These are phyloP conservation scores for Hyperoplus lanceolatus DNA, from an alignment of 2,797 vertebrate species.

Conservation along the genomic window DNA sequence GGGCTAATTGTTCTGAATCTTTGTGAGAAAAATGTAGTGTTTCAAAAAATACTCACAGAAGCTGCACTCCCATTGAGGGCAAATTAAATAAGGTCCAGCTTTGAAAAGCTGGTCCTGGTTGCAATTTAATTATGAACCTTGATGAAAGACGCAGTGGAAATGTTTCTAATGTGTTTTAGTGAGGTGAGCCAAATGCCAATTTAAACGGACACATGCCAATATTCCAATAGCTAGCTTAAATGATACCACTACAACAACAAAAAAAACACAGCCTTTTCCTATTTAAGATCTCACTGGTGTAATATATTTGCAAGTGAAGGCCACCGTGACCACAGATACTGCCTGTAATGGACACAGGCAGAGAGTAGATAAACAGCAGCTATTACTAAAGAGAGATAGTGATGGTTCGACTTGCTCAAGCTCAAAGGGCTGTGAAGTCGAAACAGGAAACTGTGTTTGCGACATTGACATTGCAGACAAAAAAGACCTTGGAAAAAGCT, in stretches of 20 bases:
- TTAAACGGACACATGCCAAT: slow-evolving; percentile 18
- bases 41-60: slow-evolving; percentile 28
- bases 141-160: slow-evolving; percentile 14
- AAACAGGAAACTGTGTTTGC: background rate
- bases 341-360: background rate
- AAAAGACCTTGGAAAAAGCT: background rate
- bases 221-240: slow-evolving; percentile 15
- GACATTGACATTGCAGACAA: background rate
- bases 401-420: slow-evolving; percentile 3
- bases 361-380: slow-evolving; percentile 19
- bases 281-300: slow-evolving; percentile 15
- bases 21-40: slow-evolving; percentile 34
- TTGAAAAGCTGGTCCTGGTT: slow-evolving; percentile 13
- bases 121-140: slow-evolving; percentile 5
- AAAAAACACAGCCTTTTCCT: slow-evolving; percentile 1
- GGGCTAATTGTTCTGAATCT: slow-evolving; percentile 41
- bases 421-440: slow-evolving; percentile 6
- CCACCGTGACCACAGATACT: slow-evolving; percentile 16
- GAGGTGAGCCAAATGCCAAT: slow-evolving; percentile 26
- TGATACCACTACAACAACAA: slow-evolving; percentile 1
- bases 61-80: slow-evolving; percentile 13
- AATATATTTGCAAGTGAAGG: slow-evolving; percentile 27
- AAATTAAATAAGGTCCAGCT: slow-evolving; percentile 30
- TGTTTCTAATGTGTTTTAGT: slow-evolving; percentile 27
- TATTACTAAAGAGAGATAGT: slow-evolving; percentile 16